Conservation (phyloP, 2,888 invertebrate species). For the Caenorhabditis sp. region DNA sequence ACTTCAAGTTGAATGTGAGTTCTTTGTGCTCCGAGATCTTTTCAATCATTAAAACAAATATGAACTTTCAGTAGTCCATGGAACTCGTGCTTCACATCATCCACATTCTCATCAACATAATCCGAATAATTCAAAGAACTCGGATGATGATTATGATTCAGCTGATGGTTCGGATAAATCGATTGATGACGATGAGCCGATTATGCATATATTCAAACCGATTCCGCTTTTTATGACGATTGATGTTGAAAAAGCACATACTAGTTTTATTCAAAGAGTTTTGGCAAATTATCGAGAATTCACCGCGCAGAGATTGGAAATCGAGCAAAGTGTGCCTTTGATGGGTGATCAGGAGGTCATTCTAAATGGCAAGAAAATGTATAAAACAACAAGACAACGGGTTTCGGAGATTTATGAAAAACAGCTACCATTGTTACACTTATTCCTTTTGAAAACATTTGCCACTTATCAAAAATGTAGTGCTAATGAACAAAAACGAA, state of each 20-base stretch:
- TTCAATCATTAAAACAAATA: constrained; percentile 26
- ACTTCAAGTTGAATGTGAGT: constrained; percentile 33
- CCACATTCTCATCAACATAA: not conserved
- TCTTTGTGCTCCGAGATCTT: constrained; percentile 20
- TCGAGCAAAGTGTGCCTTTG: constrained; percentile 14
- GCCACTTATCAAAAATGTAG: constrained; percentile 11
- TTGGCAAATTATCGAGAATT: constrained; percentile 30
- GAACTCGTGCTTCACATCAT: constrained; percentile 8
- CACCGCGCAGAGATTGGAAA: constrained; percentile 18
- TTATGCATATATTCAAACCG: not conserved
- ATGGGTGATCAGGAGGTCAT: constrained; percentile 14
- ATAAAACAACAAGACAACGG: constrained; percentile 20
- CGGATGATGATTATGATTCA: constrained; percentile 23
- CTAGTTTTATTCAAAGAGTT: constrained; percentile 24
- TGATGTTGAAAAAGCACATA: constrained; percentile 14
- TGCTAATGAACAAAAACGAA: constrained; percentile 5
- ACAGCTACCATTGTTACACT: constrained; percentile 27
- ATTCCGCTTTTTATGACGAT: constrained; percentile 3
- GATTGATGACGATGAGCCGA: constrained; percentile 2
- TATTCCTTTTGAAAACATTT: constrained; percentile 23
- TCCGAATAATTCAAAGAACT: not conserved
- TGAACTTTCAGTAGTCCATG: constrained; percentile 24
- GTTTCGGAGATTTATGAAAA: constrained; percentile 22
- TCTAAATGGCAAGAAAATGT: constrained; percentile 19
- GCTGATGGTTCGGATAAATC: constrained; percentile 28